Evolutionary conservation across 1,140 invertebrate genomes (phyloP).

Genomic region (Asbolus verrucosus): DNA sequence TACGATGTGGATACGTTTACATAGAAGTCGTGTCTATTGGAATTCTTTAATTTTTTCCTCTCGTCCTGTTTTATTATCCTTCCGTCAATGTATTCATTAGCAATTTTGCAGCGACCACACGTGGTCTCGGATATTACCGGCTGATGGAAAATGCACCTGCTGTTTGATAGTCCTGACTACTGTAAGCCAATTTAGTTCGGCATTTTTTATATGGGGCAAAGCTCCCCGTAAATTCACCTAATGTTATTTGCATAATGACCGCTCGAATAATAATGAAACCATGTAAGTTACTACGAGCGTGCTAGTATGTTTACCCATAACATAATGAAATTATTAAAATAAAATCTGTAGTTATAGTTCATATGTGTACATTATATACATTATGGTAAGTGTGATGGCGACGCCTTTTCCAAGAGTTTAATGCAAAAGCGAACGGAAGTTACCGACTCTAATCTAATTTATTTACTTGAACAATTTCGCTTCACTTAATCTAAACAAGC

Average conservation of each 20-base stretch:
- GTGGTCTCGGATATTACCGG: conserved; percentile 5
- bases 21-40: conserved; percentile 32
- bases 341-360: background rate
- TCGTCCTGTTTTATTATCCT: background rate
- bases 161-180: background rate
- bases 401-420: background rate
- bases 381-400: background rate
- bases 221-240: background rate
- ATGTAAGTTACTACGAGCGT: background rate
- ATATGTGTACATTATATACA: no score
- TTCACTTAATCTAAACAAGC: conserved; percentile 6
- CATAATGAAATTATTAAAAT: conserved; percentile 5
- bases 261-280: background rate
- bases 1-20: conserved; percentile 40
- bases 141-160: background rate
- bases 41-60: conserved; percentile 1
- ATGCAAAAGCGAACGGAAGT: conserved; percentile 7
- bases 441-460: background rate
- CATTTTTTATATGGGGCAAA: conserved; percentile 8
- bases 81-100: background rate
- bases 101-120: background rate
- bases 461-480: background rate
- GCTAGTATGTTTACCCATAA: background rate
- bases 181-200: conserved; percentile 12
- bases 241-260: conserved; percentile 3